Base-by-base conservation (phyloP, 2,797 vertebrate species). In the Chiloscyllium punctatum region DNA sequence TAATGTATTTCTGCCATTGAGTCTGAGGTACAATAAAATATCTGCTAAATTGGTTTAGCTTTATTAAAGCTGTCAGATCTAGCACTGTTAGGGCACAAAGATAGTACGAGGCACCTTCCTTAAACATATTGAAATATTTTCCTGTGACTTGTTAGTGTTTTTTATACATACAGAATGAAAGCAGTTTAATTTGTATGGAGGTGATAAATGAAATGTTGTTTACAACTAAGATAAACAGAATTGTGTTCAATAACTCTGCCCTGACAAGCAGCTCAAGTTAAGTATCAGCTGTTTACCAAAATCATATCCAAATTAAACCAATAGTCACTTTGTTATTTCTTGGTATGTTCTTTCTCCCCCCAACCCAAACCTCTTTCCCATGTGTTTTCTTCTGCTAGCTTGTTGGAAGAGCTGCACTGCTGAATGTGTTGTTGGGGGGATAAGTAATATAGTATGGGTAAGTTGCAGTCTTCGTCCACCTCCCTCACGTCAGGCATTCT, bases 51-150 rank as follows among this genome's bases (percentile, higher is more conserved):
- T 92, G n/a, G 62, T 27, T 92, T 69, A 25, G 66, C 66, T 92
- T 92, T 92, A 92, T 92, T 69, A 69, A 69, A 92, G 25, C 90
- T 69, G 90, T 69, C 66, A 69, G 90, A 69, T 92, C 42, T 42
- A 68, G 21, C 33, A 15, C 33, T 91, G 57, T 91, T 91, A 66
- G 33, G 57, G 23, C 57, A 68, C 11, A 37, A 91, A 92, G 53
- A 21, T 25, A 68, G 15, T n/a, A 92, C 42, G 33, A 69, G 1
- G 62, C 90, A 69, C 66, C 88, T 66, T n/a, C 15, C 11, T 90
- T 90, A 33, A 90, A 92, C 11, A 68, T 69, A 68, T 25, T 92
- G 90, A 92, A 69, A 69, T 27, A 57, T n/a, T 37, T 53, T 57
- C 48, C 53, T 57, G 57, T 21, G 57, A 91, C 88, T 37, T 66